These are phyloP conservation scores for Bombycilla garrulus DNA, from an alignment of 2,113 vertebrate species.

Conservation along the genomic window DNA sequence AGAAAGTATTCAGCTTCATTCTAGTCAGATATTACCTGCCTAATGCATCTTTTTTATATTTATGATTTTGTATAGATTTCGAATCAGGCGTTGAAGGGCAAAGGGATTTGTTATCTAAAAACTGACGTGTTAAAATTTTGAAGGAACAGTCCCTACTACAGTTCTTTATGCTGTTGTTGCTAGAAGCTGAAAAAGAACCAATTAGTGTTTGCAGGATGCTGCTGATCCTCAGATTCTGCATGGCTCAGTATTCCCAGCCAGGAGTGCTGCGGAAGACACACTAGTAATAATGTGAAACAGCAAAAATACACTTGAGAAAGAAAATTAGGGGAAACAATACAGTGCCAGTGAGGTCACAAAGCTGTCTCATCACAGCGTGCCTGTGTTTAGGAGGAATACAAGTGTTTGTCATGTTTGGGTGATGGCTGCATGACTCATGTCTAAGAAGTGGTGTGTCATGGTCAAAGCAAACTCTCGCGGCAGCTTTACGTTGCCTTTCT, in stretches of 20 bases:
- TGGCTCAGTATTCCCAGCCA: rapidly evolving
- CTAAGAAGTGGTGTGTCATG: not conserved
- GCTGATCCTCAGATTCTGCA: not conserved
- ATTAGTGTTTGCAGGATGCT: constrained; percentile 20
- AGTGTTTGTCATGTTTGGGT: constrained; percentile 23
- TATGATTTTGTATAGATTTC: constrained; percentile 18
- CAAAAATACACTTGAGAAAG: not conserved
- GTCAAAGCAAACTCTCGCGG: not conserved
- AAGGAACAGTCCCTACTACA: not conserved
- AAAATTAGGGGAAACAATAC: not conserved
- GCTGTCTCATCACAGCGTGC: not conserved
- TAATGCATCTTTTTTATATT: constrained; percentile 27
- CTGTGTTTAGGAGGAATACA: not conserved
- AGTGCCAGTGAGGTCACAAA: not conserved
- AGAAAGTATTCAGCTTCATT: not conserved
- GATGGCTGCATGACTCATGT: constrained; percentile 23
- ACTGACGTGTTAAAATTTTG: not conserved
- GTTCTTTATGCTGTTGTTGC: not conserved
- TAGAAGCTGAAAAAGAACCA: constrained; percentile 13
- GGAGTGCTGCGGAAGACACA: not conserved
- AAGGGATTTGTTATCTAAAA: constrained; percentile 18
- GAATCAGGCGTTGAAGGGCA: constrained; percentile 36
- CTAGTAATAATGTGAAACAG: not conserved
- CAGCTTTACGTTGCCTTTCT: not conserved
- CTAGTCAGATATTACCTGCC: not conserved